Evolutionary conservation across 1,140 invertebrate species (phyloP), one percentile per base, ranked within the genome.

Genomic region (Theocolax elegans): DNA sequence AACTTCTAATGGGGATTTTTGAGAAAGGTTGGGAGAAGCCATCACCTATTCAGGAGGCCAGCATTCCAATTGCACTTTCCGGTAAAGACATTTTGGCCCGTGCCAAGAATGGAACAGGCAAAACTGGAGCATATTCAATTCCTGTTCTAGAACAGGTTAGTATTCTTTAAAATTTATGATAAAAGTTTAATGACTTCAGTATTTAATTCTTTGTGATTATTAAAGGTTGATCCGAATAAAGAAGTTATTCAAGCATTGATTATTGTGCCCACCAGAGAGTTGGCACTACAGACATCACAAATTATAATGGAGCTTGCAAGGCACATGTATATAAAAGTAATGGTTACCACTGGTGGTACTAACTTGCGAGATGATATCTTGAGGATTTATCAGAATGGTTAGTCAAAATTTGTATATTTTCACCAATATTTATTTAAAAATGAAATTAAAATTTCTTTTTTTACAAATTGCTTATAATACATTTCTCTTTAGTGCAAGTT

Each of bases 21-120:
- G 98, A 99, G 85, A 99, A 99, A 88, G 98, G 98, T 53, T 99
- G 98, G 98, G 98, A 99, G 83, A 96, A 96, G 84, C 98, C 98
- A 56, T 99, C 96, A 74, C 98, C 98, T 23, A 99, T 99, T 88
- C 98, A 99, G 89, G 97, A 98, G 90, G 95, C 96, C 77, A 97
- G 96, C 83, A 99, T 99, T 87, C 97, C 97, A 67, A 96, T 99
- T 83, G 97, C 98, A 71, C 89, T 99, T 69, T 95, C 95, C 79
- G 98, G 98, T 74, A 95, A 98, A 88, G 97, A 99, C 88, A 93
- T 99, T 75, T 89, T 99, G 76, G 98, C 98, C 60, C 90, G 98
- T 85, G 98, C 98, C 66, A 99, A 99, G 88, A 99, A 99, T 88
- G 98, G 98, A 71, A 99, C 98, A 74, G 98, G 98, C 75, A 99